phyloP scores from a whole-genome alignment of 1,140 invertebrate genomes.

The Stegodyphus dumicola region DNA sequence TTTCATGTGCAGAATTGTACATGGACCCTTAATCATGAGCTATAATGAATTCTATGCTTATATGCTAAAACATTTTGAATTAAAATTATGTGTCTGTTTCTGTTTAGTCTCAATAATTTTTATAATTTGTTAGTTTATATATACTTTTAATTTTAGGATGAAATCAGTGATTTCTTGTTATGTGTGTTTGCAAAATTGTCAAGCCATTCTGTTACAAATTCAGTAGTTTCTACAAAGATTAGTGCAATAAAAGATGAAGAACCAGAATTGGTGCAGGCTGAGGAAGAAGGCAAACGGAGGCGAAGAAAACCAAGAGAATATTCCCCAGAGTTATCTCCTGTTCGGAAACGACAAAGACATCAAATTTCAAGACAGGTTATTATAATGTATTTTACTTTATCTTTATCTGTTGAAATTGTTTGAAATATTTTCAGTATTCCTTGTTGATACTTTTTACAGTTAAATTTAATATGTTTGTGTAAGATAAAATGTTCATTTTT shows the following conservation, averaged over 20 bases:
- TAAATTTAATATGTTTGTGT: too few species aligned
- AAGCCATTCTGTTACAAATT: background rate
- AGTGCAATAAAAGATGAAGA: slow-evolving; percentile 16
- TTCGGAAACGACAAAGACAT: slow-evolving; percentile 19
- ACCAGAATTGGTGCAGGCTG: background rate
- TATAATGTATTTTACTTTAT: background rate
- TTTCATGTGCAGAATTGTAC: too few species aligned
- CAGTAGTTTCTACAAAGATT: background rate
- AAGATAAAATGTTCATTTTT: too few species aligned
- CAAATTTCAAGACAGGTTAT: slow-evolving; percentile 24
- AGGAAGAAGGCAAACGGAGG: slow-evolving; percentile 36
- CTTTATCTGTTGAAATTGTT: too few species aligned
- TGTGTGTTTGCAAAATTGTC: slow-evolving; percentile 34
- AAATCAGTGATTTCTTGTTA: slow-evolving; percentile 49
- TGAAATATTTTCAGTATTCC: too few species aligned
- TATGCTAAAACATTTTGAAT: background rate
- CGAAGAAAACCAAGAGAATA: slow-evolving; percentile 37
- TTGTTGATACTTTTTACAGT: too few species aligned
- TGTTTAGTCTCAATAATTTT: background rate
- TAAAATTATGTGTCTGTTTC: background rate
- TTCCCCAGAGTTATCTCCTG: slow-evolving; percentile 32
- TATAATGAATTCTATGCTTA: too few species aligned
- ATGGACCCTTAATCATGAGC: too few species aligned
- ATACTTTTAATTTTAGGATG: slow-evolving; percentile 41
- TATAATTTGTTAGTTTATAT: background rate